These are phyloP conservation scores for Pogonocichla stellata DNA, from an alignment of 2,113 vertebrate species.

Conservation along the genomic window DNA sequence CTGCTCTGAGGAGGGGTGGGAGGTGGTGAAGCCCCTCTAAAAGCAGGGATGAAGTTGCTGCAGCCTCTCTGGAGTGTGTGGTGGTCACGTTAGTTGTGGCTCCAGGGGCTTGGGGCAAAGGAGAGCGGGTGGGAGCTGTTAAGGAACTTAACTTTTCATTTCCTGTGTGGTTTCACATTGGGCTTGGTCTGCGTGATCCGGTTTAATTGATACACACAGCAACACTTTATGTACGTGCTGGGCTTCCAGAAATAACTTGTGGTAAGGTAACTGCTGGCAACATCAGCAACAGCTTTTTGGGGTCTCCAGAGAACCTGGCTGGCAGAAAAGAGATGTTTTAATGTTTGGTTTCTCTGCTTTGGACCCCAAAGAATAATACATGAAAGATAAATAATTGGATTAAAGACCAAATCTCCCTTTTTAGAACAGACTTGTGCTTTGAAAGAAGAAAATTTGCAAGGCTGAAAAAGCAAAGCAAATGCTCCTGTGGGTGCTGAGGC, in stretches of 20 bases:
- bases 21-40: neutral
- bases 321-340: neutral
- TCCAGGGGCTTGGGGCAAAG: neutral
- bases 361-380: neutral
- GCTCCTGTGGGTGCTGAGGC: neutral
- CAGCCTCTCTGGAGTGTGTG: neutral
- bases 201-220: constrained; percentile 10
- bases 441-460: neutral
- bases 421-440: neutral
- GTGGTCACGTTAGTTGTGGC: neutral
- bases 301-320: neutral
- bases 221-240: neutral
- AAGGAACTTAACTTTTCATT: constrained; percentile 54
- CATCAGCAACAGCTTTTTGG: neutral
- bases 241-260: constrained; percentile 6
- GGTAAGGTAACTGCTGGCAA: neutral
- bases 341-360: neutral
- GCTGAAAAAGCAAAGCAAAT: neutral
- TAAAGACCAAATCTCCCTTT: neutral
- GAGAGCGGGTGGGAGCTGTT: neutral
- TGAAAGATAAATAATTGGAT: neutral
- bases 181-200: neutral
- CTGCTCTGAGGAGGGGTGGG: neutral
- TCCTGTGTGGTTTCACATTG: constrained; percentile 40
- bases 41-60: neutral